Evolutionary conservation across 2,888 invertebrate genomes (phyloP), one percentile per base, ranked within the genome.

Genomic region (Sturmia bella): DNA sequence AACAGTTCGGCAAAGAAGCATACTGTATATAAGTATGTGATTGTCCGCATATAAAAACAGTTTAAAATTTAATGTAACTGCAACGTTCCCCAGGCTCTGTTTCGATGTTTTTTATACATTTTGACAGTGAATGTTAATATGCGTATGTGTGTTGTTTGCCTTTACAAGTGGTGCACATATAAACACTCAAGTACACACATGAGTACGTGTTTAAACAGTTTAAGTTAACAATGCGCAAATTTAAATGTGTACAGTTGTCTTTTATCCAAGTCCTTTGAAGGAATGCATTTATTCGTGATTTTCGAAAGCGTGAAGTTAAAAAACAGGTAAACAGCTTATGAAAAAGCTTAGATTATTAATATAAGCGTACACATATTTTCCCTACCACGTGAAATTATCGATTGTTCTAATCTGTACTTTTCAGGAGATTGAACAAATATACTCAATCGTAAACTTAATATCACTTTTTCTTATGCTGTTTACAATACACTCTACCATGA

Each of bases 41-140:
- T 37, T 48, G 32, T 52, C 15, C 70, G 27, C 19, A 72, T 61
- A 72, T 80, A 77, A 82, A 68, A 83, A 80, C 69, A 83, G 80
- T 84, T 83, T 85, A 80, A 85, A 88, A 85, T 87, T 89, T 88
- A 87, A 87, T 87, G 88, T 86, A 87, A 88, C 88, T 87, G 87
- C 86, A 87, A 87, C 86, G 88, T 84, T 88, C 89, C 88, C 88
- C 85, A 57, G 80, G 82, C 85, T 85, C 85, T 87, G 85, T 84
- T 84, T 81, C 54, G 48, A 37, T 48, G 12, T 57, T 64, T 75
- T 76, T 43, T 54, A 48, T 43, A 11, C 15, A 64, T 45, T 69
- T 61, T 54, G 9, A 54, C 52, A 76, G 37, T 13, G 15, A 54
- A 37, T 56, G 56, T 45, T 72, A 37, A 57, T 39, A 39, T 17